Evolutionary conservation across 2,888 invertebrate species (phyloP), one percentile per base, ranked within the genome.

Genomic region (Ernsta delagoae): DNA sequence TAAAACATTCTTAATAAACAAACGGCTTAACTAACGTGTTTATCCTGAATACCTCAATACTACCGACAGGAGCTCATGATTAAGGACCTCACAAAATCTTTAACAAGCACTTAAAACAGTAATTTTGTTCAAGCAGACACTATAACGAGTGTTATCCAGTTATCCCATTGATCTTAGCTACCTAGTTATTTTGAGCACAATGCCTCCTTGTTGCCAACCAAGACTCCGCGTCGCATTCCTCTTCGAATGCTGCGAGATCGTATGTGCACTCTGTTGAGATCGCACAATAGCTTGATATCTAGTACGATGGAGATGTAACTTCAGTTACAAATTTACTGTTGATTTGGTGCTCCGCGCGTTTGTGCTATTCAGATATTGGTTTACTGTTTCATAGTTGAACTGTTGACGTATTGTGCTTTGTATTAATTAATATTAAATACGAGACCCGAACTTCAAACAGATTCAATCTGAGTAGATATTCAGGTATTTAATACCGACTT

Each of bases 221-320:
- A 9, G 24, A 24, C 24, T 5, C 9, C 53, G 24, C 7, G 24
- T 24, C 16, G 53, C 53, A 53, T 24, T 53, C 24, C 24, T 24
- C 53, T 4, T 6, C 4, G 16, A 24, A 24, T 48, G 45, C 53
- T 53, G 8, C 9, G 24, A 53, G 53, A 24, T 53, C 24, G 53
- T 53, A 53, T 53, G 53, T 16, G 16, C 8, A 53, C 24, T 24
- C 53, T 8, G 24, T 53, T 24, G 53, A 53, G 53, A 53, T 53
- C 7, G 24, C 8, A 24, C 53, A 53, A 16, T 45, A 45, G 45
- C 45, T 45, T 45, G 45, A 45, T 45, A 45, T n/a, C 2, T 45
- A 5, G 4, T 6, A 45, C n/a, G n/a, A 11, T n/a, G 6, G 45
- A n/a, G n/a, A 6, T 0, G 5, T 45, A 4, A 45, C 45, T 3